Conservation (phyloP, 2,888 invertebrate genomes). For the Tetragonula carbonaria region DNA sequence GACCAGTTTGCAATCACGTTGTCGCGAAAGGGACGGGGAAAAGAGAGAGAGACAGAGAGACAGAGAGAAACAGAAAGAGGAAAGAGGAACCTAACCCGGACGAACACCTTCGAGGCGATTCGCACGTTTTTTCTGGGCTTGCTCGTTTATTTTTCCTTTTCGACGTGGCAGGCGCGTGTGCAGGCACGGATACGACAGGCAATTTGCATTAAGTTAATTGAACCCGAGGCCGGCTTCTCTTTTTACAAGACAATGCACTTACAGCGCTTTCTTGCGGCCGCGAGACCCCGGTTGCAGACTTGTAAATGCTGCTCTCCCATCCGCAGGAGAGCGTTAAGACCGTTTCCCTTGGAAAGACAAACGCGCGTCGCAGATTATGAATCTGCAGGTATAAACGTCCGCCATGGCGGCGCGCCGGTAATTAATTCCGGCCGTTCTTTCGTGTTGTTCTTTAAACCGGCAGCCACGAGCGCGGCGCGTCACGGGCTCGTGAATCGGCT, state of each 20-base stretch:
- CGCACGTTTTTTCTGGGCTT: conserved; percentile 28
- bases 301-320: conserved; percentile 34
- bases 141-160: conserved; percentile 36
- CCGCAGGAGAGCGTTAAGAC: conserved; percentile 61
- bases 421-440: conserved; percentile 70
- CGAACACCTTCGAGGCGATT: conserved; percentile 52
- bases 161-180: conserved; percentile 27
- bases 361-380: conserved; percentile 75
- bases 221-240: conserved; percentile 62
- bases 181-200: conserved; percentile 68
- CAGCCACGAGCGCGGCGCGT: conserved; percentile 12
- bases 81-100: not conserved
- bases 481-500: conserved; percentile 52
- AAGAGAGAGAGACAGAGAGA: not conserved
- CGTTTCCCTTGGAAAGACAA: conserved; percentile 71
- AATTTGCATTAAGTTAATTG: conserved; percentile 73
- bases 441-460: conserved; percentile 61
- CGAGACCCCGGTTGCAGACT: conserved; percentile 35
- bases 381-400: conserved; percentile 64
- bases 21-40: not conserved
- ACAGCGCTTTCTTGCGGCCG: conserved; percentile 64
- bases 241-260: conserved; percentile 73
- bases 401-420: conserved; percentile 59
- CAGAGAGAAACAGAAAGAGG: no score
- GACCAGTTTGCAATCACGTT: conserved; percentile 13